Evolutionary conservation across 2,797 vertebrate species (phyloP).

Genomic region (Gobionotothen gibberifrons): DNA sequence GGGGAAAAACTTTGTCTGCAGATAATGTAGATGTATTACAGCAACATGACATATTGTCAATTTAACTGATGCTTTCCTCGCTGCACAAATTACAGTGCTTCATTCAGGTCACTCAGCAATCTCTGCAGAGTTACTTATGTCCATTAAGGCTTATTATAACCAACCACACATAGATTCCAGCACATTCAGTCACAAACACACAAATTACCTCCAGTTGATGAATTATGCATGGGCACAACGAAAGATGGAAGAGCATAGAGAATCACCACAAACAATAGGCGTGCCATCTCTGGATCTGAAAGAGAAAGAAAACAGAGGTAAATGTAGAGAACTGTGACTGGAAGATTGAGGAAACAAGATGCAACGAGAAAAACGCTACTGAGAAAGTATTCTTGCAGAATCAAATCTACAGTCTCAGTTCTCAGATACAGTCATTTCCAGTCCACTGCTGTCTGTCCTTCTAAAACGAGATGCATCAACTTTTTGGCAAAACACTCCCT

Average conservation of each 20-base stretch:
- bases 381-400: constrained; percentile 25
- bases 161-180: constrained; percentile 33
- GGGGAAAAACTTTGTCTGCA: constrained; percentile 23
- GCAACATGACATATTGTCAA: constrained; percentile 34
- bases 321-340: constrained; percentile 3
- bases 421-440: constrained; percentile 15
- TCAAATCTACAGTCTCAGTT: constrained; percentile 13
- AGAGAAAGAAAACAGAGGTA: constrained; percentile 53
- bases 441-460: constrained; percentile 29
- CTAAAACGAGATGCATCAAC: constrained; percentile 40
- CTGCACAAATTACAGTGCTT: constrained; percentile 45
- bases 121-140: constrained; percentile 51
- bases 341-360: constrained; percentile 19
- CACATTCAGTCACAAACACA: constrained; percentile 34
- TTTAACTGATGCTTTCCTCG: constrained; percentile 48
- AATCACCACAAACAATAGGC: constrained; percentile 77
- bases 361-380: constrained; percentile 15
- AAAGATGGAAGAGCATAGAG: constrained; percentile 80
- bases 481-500: constrained; percentile 35
- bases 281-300: constrained; percentile 83
- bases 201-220: constrained; percentile 85
- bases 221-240: constrained; percentile 85
- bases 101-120: constrained; percentile 62
- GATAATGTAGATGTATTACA: constrained; percentile 44
- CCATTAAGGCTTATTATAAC: constrained; percentile 56